Evolutionary conservation across 2,113 vertebrate genomes (phyloP), one percentile per base, ranked within the genome.

Genomic region (Bubo bubo): DNA sequence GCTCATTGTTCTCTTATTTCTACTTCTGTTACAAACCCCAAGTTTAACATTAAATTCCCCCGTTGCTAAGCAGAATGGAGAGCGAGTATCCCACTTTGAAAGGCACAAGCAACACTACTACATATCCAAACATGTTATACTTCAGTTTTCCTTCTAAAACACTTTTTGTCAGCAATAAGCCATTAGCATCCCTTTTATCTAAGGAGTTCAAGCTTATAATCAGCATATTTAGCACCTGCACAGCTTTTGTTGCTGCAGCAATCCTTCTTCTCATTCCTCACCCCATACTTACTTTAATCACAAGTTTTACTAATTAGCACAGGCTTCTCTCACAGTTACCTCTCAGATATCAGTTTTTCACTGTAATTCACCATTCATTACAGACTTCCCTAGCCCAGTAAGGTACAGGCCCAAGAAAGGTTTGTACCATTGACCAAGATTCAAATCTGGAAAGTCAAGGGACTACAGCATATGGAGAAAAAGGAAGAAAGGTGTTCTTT

Each of bases 211-310:
- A 71, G 35, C 18, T 91, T 53, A 68, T 85, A 82, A 95, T 73
- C 84, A 93, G 58, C 71, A 32, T 72, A 82, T 91, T 90, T 76
- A 90, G 35, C 27, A 75, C 84, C 84, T 9, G 35, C 66, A 75
- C 74, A 95, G 84, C 45, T 93, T 96, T 88, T 93, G 73, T 75
- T 93, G 66, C 77, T 96, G 93, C 77, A 88, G 81, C 84, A 95
- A 91, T 32, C 68, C 60, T 28, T 93, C 34, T 58, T n/a, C 56
- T 60, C 84, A 84, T 79, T 84, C 49, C 8, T 28, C 24, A 85
- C 28, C 68, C 37, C 64, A 39, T 71, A 41, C 53, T 84, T 93
- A 53, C 18, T 91, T 91, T 62, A 93, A 87, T 82, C 52, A 76
- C 80, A 93, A 84, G 58, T 93, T 95, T 76, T 90, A 73, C 75